Conservation (phyloP, 2,888 invertebrate genomes). For the Melanotus villosus region DNA sequence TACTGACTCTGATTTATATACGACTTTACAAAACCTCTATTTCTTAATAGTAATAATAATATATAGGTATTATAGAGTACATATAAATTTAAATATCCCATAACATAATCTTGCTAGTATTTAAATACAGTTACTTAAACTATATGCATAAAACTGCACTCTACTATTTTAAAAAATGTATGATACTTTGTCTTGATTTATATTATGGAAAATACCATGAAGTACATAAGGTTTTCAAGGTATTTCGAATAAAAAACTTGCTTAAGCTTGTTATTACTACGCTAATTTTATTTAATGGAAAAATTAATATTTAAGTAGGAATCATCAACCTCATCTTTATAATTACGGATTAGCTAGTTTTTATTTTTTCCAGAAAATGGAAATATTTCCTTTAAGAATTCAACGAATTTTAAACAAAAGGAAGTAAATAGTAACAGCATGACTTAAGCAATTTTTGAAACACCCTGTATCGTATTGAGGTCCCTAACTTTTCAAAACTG, state of each 20-base stretch:
- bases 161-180: slow-evolving; percentile 41
- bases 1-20: slow-evolving; percentile 27
- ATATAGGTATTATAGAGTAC: slow-evolving; percentile 44
- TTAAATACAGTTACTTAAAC: slow-evolving; percentile 48
- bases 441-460: slow-evolving; percentile 12
- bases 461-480: slow-evolving; percentile 39
- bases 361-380: too few species aligned
- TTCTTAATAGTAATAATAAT: slow-evolving; percentile 41
- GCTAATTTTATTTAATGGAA: not conserved
- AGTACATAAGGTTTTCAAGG: slow-evolving; percentile 25
- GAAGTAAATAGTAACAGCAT: not conserved
- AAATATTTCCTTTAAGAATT: too few species aligned
- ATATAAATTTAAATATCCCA: slow-evolving; percentile 50
- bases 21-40: slow-evolving; percentile 41
- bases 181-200: slow-evolving; percentile 33
- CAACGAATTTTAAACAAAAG: not conserved
- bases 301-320: not conserved
- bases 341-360: too few species aligned
- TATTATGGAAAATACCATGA: slow-evolving; percentile 21
- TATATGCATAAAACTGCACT: slow-evolving; percentile 45
- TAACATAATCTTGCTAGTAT: slow-evolving; percentile 46
- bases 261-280: slow-evolving; percentile 1
- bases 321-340: too few species aligned
- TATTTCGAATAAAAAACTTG: slow-evolving; percentile 25
- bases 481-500: slow-evolving; percentile 37